Base-by-base conservation (phyloP, 2,888 invertebrate genomes). In the Lomographa bimaculata region DNA sequence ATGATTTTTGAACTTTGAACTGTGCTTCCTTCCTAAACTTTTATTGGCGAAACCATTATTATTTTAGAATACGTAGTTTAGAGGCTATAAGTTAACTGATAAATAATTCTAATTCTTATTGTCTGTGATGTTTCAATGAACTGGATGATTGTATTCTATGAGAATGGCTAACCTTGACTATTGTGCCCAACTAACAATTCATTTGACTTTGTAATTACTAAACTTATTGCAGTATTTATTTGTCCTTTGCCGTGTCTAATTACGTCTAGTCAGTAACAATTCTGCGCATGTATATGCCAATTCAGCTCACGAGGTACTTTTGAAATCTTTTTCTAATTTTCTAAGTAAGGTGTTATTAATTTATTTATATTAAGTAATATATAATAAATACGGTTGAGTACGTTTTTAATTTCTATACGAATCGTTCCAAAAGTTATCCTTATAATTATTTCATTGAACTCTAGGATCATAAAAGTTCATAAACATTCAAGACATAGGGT, bases 291-390 rank as follows among this genome's bases (percentile, higher is more conserved):
- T 42, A 32, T 32, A 3, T 36, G 34, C 25, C 16, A 7, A 16
- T 21, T 36, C 40, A 41, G 40, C 36, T 45, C 36, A 36, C 32
- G 10, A 32, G 19, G 32, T 36, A 28, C 14, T 40, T n/a, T 27
- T 33, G 23, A 17, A 20, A 32, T 8, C 21, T 35, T 28, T 39
- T 20, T 14, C n/a, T 18, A 20, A 33, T 36, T 8, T 36, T 32
- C 36, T 36, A 20, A 16, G 11, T 45, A 26, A 36, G 54, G 43
- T 61, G 63, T 66, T 66, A 64, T 57, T 66, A 66, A 66, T 64
- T 66, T 66, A 66, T 66, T 62, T 48, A 55, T 44, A 50, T 41
- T 46, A 3, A 29, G 41, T 40, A 40, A 32, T 48, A 36, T 52
- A 48, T 54, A 52, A 58, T 51, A 60, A 61, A 59, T 57, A 17